Base-by-base conservation (phyloP, 1,140 invertebrate species). In the Drosophila biarmipes region DNA sequence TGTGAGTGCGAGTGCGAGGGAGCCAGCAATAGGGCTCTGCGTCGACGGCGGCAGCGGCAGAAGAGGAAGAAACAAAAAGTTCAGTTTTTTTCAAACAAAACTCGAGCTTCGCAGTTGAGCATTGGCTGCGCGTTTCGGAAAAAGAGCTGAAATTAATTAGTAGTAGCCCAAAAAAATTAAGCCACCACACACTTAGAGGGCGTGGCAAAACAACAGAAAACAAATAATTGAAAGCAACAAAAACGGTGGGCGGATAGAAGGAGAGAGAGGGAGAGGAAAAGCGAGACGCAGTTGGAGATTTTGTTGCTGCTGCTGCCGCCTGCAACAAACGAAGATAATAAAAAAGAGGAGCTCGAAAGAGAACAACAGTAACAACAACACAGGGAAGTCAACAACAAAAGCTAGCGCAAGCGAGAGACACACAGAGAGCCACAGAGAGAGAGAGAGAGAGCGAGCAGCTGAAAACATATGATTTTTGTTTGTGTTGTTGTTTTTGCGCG, bases 381-480 rank as follows among this genome's bases (percentile, higher is more conserved):
- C 51, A 76, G 37, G 40, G 35, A 57, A 54, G 67, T 45, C 59
- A 63, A 57, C 27, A 76, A 72, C 40, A 69, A 38, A 34, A 73
- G 38, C 46, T 57, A 38, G 37, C 24, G 14, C 27, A 46, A 43
- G 24, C 53, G 43, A 21, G 38, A 21, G 40, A 19, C 3, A 38
- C 6, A 38, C 2, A 7, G 37, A 7, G n/a, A 42, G 15, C n/a
- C 0, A 17, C 27, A 21, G 21, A 43, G 15, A 45, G 58, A 72
- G 35, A 21, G 21, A 43, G 15, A 45, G 58, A 72, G 42, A 62
- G 49, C 73, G 5, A 86, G 85, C 78, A 86, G 75, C 82, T 86
- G 74, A 90, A 89, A 89, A 89, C 84, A 89, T 89, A 89, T 89
- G 84, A 89, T 89, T 89, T 89, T 89, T 87, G 84, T 89, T 87